These are phyloP conservation scores for Chrysolina americana DNA, from an alignment of 2,888 invertebrate genomes.

Conservation along the genomic window DNA sequence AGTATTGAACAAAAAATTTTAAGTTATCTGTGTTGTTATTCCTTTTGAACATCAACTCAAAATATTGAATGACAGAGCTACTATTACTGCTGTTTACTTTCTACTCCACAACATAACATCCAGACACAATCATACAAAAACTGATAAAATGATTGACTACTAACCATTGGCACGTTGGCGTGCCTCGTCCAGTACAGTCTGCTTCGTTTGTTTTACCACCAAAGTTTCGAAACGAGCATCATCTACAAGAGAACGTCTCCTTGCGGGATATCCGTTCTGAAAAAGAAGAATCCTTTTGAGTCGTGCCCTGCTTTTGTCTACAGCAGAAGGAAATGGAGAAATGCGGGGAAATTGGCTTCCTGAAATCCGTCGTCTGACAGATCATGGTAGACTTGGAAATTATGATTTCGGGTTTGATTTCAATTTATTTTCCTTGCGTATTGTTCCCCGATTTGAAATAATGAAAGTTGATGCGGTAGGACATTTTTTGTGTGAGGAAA, in stretches of 20 bases:
- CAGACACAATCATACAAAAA: neutral
- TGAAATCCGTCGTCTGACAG: constrained; percentile 47
- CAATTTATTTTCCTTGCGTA: neutral
- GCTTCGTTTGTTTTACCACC: constrained; percentile 95
- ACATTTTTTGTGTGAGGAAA: too few species aligned
- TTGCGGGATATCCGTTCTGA: constrained; percentile 97
- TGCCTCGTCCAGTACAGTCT: constrained; percentile 92
- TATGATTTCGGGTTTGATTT: neutral
- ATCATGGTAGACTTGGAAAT: neutral
- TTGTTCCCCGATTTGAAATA: neutral
- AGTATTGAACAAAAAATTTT: too few species aligned
- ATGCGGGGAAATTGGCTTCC: constrained; percentile 61
- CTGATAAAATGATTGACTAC: constrained; percentile 59
- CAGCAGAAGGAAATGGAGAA: constrained; percentile 59
- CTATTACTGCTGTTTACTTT: too few species aligned
- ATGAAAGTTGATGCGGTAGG: too few species aligned
- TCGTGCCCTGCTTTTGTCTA: constrained; percentile 56
- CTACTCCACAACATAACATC: too few species aligned
- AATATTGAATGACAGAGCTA: too few species aligned
- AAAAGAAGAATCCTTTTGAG: constrained; percentile 64
- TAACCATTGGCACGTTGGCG: constrained; percentile 90
- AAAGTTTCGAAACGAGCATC: constrained; percentile 98
- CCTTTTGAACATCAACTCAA: too few species aligned
- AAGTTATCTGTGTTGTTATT: too few species aligned
- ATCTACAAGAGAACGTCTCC: constrained; percentile 95